Percentiles rank a stretch among this genome's conserved stretches.
Conservation (phyloP, 2,888 invertebrate species). For the Scaeva pyrastri region DNA sequence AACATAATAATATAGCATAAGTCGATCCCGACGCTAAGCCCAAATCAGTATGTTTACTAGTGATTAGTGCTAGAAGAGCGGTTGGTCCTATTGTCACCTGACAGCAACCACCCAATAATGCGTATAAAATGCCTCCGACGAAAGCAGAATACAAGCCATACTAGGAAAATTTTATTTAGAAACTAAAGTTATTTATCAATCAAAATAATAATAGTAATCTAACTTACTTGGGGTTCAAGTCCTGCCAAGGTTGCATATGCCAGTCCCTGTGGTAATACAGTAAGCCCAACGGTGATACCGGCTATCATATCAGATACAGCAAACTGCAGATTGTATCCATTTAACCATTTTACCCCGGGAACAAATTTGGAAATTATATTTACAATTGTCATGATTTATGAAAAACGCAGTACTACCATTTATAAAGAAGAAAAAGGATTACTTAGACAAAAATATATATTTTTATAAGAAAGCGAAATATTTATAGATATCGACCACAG, state of each 20-base stretch:
- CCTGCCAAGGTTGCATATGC: conserved; percentile 96
- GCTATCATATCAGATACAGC: conserved; percentile 94
- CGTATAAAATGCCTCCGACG: conserved; percentile 96
- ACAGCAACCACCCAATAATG: conserved; percentile 94
- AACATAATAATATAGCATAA: conserved; percentile 93
- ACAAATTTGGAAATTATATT: conserved; percentile 77
- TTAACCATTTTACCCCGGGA: conserved; percentile 88
- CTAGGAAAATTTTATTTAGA: conserved; percentile 84
- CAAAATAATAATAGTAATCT: neutral
- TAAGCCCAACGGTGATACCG: conserved; percentile 95
- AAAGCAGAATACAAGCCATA: conserved; percentile 98
- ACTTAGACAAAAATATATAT: no score
- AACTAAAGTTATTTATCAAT: conserved; percentile 12
- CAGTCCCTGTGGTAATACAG: conserved; percentile 96
- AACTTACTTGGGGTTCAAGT: conserved; percentile 90
- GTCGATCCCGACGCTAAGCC: conserved; percentile 86
- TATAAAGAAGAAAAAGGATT: neutral
- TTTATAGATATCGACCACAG: no score
- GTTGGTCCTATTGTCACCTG: conserved; percentile 96
- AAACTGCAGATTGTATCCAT: conserved; percentile 90
- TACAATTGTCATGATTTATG: conserved; percentile 73
- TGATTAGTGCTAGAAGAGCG: conserved; percentile 95
- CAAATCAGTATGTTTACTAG: conserved; percentile 86
- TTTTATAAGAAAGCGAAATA: no score
- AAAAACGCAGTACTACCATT: neutral